A percentile compares a stretch with the other conserved stretches of the same genome.
Conservation (phyloP, 1,140 invertebrate species). For the Aphaenogaster ashmeadi region DNA sequence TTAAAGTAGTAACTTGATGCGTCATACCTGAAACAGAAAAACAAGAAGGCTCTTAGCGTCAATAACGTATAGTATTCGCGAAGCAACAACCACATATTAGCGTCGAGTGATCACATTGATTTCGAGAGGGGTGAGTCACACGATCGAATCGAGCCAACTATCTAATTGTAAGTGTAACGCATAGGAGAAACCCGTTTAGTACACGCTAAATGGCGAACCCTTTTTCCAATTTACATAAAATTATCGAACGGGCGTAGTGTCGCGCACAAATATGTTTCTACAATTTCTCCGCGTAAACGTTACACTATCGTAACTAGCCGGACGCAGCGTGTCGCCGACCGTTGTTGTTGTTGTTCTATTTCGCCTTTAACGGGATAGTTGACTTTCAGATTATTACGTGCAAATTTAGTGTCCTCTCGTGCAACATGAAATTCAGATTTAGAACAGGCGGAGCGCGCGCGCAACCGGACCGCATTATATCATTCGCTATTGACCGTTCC, state of each 20-base stretch:
- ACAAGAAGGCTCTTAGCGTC: constrained; percentile 36
- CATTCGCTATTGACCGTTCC: constrained; percentile 50
- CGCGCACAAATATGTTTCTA: not conserved
- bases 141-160: not conserved
- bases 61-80: not conserved
- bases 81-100: not conserved
- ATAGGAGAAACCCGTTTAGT: not conserved
- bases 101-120: not conserved
- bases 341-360: constrained; percentile 49
- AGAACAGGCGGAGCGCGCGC: constrained; percentile 32
- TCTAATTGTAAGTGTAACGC: not conserved
- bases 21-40: constrained; percentile 65
- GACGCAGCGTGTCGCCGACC: not conserved
- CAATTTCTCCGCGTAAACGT: constrained; percentile 26
- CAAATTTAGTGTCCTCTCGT: constrained; percentile 55
- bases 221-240: constrained; percentile 48
- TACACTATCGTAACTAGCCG: not conserved
- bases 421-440: constrained; percentile 64
- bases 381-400: constrained; percentile 62
- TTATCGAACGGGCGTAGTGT: not conserved
- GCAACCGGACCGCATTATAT: constrained; percentile 36
- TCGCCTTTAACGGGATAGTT: constrained; percentile 54
- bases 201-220: not conserved
- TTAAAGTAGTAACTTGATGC: constrained; percentile 18
- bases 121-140: constrained; percentile 9